phyloP scores from a whole-genome alignment of 2,113 vertebrate genomes.

The Benitochromis conjunctus region DNA sequence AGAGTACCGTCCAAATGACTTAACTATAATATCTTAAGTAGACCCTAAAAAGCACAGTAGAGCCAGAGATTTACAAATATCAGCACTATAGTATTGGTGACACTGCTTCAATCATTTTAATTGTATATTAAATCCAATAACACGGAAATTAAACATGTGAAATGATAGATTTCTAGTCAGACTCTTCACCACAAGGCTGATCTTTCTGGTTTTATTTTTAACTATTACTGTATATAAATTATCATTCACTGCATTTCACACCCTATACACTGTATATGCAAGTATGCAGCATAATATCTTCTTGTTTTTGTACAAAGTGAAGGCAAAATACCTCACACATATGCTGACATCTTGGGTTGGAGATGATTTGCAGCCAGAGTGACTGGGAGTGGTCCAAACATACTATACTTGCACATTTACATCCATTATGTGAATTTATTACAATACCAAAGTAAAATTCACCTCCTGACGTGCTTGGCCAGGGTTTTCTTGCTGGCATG shows the following conservation, averaged over 20 bases:
- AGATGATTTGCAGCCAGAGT: neutral
- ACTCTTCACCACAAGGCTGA: neutral
- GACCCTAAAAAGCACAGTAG: neutral
- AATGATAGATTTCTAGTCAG: neutral
- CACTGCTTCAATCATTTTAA: neutral
- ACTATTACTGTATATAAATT: neutral
- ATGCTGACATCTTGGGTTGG: neutral
- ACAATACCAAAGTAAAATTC: conserved; percentile 15
- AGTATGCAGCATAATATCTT: neutral
- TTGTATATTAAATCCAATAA: neutral
- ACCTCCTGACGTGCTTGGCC: conserved; percentile 90
- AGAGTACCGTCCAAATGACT: neutral
- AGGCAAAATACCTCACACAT: neutral
- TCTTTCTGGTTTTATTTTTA: neutral
- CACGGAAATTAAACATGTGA: neutral
- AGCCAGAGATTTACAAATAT: neutral
- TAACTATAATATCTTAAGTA: neutral
- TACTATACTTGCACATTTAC: neutral
- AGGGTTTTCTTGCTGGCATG: conserved; percentile 97
- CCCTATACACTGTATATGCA: neutral
- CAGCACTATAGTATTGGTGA: rapidly evolving
- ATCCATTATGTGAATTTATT: too few relatives aligned
- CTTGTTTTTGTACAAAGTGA: neutral
- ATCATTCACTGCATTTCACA: neutral
- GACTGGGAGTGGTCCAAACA: neutral